Base-by-base conservation (phyloP, 1,140 invertebrate species). In the Magallana ariakensis region DNA sequence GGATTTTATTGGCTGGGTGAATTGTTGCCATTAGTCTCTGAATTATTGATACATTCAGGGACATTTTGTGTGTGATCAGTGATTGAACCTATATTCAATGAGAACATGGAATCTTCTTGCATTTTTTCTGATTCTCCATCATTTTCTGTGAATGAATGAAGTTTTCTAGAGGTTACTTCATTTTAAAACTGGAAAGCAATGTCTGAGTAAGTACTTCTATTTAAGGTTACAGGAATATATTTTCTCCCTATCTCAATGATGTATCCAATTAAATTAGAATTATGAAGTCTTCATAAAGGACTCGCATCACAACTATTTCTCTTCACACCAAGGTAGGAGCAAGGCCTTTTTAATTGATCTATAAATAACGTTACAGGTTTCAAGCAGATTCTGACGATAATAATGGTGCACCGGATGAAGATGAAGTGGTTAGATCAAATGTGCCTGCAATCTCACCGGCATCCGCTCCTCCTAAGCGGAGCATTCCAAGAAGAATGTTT, bases 11-110 rank as follows among this genome's bases (percentile, higher is more conserved):
- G 66, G 66, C 2, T 33, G 8, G 22, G 26, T 70, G 15, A 26
- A 75, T 33, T 75, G 66, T 26, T 75, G 22, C 66, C 66, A 75
- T 75, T 75, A 75, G 22, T 33, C 66, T 26, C 66, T 75, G 66
- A 26, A 75, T 75, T 75, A 75, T 75, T 75, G 22, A 75, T 75
- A 22, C 22, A 22, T 75, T 62, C 33, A 4, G 33, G 58, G 58
- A 16, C 19, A 22, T 46, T 11, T 19, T 75, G 33, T 75, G 66
- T 26, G 66, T 75, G 66, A 75, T 75, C 22, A 33, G 16, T 9
- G 62, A 22, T 22, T 75, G 22, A 26, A 75, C 22, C 22, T 46
- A 46, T 46, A 46, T 46, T 46, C 13, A 13, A 75, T 75, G 22
- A 4, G 19, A 75, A 26, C 26, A 13, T 75, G 66, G 19, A 26